Evolutionary conservation across 2,888 invertebrate species (phyloP).

Genomic region (Acrobasis suavella): DNA sequence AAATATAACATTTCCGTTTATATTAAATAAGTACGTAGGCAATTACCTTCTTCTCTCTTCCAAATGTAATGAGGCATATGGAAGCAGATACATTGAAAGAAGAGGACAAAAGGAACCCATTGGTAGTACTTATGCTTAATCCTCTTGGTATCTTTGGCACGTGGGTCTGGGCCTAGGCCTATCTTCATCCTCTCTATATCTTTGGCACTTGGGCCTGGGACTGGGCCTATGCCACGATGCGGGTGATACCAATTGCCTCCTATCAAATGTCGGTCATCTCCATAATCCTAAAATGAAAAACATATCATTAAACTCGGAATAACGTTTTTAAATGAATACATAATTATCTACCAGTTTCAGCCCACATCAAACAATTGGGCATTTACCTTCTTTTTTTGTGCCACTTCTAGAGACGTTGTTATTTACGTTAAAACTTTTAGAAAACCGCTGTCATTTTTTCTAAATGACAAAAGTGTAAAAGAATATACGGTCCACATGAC

Average conservation of each 20-base stretch:
- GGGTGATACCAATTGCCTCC: slow-evolving; percentile 60
- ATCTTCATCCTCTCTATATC: slow-evolving; percentile 83
- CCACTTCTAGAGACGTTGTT: too few relatives aligned
- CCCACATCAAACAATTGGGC: too few relatives aligned
- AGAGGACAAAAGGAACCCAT: slow-evolving; percentile 95
- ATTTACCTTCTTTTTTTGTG: too few relatives aligned
- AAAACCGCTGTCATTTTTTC: too few relatives aligned
- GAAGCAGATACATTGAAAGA: slow-evolving; percentile 90
- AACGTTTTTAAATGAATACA: too few relatives aligned
- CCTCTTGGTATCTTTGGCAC: slow-evolving; percentile 82
- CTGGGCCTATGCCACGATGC: slow-evolving; percentile 92
- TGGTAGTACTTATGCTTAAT: slow-evolving; percentile 96
- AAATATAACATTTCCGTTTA: slow-evolving; percentile 3
- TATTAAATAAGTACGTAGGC: not conserved
- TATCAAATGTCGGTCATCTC: too few relatives aligned
- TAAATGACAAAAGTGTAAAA: too few relatives aligned
- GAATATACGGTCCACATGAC: too few relatives aligned
- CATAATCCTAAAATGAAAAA: too few relatives aligned
- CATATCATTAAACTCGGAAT: too few relatives aligned
- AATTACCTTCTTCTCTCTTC: slow-evolving; percentile 90
- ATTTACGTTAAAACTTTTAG: too few relatives aligned
- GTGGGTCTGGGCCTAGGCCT: slow-evolving; percentile 75
- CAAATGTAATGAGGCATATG: slow-evolving; percentile 92
- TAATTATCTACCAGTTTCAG: too few relatives aligned
- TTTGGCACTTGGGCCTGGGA: slow-evolving; percentile 52